Conservation (phyloP, 30 jellyfish, hydroid and myxozoan genomes). For the Nemopilema nomurai region DNA sequence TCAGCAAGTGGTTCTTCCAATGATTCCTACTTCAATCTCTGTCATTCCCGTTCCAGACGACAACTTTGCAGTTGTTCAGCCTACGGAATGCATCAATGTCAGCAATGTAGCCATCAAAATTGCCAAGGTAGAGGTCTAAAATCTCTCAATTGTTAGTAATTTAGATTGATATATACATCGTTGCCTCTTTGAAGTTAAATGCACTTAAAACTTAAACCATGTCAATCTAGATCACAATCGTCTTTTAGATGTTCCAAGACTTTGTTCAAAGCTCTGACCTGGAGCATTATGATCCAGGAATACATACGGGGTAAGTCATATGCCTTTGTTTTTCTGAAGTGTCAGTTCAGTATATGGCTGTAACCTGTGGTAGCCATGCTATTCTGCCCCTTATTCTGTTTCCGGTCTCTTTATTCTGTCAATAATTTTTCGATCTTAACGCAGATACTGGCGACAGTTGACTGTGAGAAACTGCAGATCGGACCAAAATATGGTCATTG, state of each 20-base stretch:
- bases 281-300: conserved; percentile 61
- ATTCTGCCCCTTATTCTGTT: not conserved
- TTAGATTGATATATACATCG: no score
- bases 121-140: conserved; percentile 64
- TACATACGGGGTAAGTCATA: conserved; percentile 60
- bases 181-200: no score
- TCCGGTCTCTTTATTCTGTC: not conserved
- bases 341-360: no score
- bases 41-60: conserved; percentile 75
- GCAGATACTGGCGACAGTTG: conserved; percentile 89
- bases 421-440: not conserved
- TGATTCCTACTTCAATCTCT: no score
- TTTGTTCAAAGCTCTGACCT: conserved; percentile 34
- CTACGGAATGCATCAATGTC: conserved; percentile 85
- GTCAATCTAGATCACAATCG: no score
- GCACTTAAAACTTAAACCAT: no score
- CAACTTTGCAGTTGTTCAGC: conserved; percentile 79
- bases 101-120: conserved; percentile 65
- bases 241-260: conserved; percentile 61
- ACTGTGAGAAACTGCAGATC: conserved; percentile 85
- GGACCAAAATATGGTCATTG: conserved; percentile 84
- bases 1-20: no score
- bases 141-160: not conserved
- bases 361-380: no score
- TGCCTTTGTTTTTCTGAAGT: not conserved